Evolutionary conservation across 1,140 invertebrate species (phyloP).

Genomic region (Zaprionus gabonicus): DNA sequence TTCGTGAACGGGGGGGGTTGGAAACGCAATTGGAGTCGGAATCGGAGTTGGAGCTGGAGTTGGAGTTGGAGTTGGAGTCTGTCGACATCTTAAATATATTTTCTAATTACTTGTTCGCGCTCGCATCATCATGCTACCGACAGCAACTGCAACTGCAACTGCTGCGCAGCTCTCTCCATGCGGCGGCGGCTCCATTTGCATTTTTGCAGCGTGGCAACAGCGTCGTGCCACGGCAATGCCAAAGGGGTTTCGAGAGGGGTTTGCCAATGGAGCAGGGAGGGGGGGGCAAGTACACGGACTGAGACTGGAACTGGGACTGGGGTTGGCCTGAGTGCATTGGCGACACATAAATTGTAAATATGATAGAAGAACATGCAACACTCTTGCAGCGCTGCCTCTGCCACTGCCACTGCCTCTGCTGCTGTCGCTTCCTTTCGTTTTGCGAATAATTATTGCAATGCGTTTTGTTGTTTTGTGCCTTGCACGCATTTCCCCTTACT

Average conservation of each 20-base stretch:
- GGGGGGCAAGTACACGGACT: background rate
- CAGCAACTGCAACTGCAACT: conserved; percentile 5
- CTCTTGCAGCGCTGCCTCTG: conserved; percentile 36
- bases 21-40: background rate
- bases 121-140: conserved; percentile 51
- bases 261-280: background rate
- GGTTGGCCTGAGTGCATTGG: conserved; percentile 67
- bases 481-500: conserved; percentile 37
- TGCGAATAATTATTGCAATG: conserved; percentile 75
- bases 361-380: conserved; percentile 78
- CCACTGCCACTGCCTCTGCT: conserved; percentile 16
- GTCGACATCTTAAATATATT: conserved; percentile 72
- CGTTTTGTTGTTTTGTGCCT: conserved; percentile 43
- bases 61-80: conserved; percentile 26
- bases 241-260: conserved; percentile 14
- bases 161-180: background rate
- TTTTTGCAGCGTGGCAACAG: conserved; percentile 42
- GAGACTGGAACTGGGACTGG: conserved; percentile 8
- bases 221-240: background rate
- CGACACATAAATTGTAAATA: conserved; percentile 81
- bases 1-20: background rate
- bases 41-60: background rate
- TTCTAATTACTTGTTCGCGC: conserved; percentile 83
- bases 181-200: conserved; percentile 26
- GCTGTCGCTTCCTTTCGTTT: conserved; percentile 45